A percentile compares a stretch with the other conserved stretches of the same genome.
phyloP scores from a whole-genome alignment of 2,113 vertebrate species.

The Meleagris gallopavo region DNA sequence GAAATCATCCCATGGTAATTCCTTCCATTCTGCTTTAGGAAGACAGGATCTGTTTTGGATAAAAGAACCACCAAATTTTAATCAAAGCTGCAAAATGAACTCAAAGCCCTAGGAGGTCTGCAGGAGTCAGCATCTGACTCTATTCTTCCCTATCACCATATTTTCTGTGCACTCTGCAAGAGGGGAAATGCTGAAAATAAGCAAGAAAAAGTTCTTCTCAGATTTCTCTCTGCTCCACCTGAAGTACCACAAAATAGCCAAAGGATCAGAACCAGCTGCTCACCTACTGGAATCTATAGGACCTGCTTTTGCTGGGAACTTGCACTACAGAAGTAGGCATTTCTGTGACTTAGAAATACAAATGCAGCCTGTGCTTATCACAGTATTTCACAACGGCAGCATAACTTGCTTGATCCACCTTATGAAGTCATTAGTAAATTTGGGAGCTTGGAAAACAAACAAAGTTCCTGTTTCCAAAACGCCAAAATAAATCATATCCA shows the following conservation, averaged over 20 bases:
- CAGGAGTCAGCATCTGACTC: background rate
- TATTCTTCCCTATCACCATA: fast-evolving
- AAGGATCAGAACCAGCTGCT: fast-evolving
- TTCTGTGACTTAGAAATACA: conserved; percentile 5
- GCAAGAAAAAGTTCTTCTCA: background rate
- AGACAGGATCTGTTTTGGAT: background rate
- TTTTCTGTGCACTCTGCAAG: background rate
- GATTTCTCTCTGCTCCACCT: background rate
- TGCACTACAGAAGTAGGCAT: background rate
- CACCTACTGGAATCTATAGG: background rate
- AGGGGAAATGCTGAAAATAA: background rate
- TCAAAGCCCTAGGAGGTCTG: background rate
- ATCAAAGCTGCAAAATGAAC: conserved; percentile 7
- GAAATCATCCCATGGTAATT: conserved; percentile 37
- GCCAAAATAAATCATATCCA: background rate
- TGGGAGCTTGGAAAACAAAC: background rate
- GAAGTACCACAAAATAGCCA: background rate
- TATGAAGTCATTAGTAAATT: background rate
- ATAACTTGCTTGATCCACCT: conserved; percentile 8
- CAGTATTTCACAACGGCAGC: conserved; percentile 12
- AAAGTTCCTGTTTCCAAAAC: conserved; percentile 16
- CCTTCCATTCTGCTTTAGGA: conserved; percentile 43
- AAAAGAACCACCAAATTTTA: conserved; percentile 25
- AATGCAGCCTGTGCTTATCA: conserved; percentile 13
- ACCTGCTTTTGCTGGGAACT: background rate